A percentile compares a stretch with the other conserved stretches of the same genome.
phyloP scores from a whole-genome alignment of 2,113 vertebrate genomes.

The Tupaia tana region DNA sequence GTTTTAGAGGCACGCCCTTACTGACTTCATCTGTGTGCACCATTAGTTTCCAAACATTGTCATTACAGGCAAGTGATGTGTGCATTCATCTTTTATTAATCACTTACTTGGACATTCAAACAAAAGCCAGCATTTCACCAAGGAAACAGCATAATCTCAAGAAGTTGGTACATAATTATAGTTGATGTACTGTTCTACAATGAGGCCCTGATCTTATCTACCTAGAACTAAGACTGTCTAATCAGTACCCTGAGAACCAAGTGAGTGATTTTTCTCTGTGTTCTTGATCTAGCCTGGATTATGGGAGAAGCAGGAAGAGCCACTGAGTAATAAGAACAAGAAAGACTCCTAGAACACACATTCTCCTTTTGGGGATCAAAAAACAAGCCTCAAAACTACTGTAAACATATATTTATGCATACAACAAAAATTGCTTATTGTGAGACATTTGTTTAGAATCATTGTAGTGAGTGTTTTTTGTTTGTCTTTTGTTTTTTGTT shows the following conservation, averaged over 20 bases:
- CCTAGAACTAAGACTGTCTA: not conserved
- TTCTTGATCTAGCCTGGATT: not conserved
- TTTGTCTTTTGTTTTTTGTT: too few relatives aligned
- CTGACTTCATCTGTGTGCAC: constrained; percentile 50
- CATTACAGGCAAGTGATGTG: not conserved
- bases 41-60: constrained; percentile 3
- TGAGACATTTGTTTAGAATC: not conserved
- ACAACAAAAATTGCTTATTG: not conserved
- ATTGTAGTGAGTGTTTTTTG: not conserved
- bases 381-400: not conserved
- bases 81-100: constrained; percentile 56
- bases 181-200: not conserved
- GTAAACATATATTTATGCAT: not conserved
- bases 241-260: constrained; percentile 31
- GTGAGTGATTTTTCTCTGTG: not conserved
- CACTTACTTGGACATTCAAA: constrained; percentile 43
- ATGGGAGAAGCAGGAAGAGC: not conserved
- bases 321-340: not conserved
- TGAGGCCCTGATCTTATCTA: constrained; percentile 49
- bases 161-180: constrained; percentile 39
- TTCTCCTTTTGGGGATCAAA: not conserved
- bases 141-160: constrained; percentile 41
- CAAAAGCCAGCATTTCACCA: constrained; percentile 56
- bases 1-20: constrained; percentile 24
- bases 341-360: not conserved